Conservation (phyloP, 2,113 vertebrate species). For the Micromys minutus region DNA sequence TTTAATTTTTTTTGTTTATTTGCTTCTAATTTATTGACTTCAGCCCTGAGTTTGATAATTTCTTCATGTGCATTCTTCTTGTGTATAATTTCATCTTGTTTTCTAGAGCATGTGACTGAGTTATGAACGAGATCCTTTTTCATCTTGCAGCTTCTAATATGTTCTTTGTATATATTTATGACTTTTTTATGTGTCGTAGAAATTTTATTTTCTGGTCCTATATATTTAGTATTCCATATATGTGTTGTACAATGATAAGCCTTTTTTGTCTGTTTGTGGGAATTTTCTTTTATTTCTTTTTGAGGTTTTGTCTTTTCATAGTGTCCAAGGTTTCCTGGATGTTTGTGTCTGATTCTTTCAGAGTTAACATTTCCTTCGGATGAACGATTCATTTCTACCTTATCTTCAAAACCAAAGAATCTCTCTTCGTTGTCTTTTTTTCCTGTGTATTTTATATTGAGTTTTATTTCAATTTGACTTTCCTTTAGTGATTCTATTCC, state of each 20-base stretch:
- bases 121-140: background rate
- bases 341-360: background rate
- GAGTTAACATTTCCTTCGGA: background rate
- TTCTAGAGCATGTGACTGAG: background rate
- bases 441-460: background rate
- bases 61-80: background rate
- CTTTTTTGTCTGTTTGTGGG: background rate
- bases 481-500: background rate
- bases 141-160: background rate
- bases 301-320: background rate
- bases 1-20: background rate
- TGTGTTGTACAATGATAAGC: background rate
- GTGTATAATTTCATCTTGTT: background rate
- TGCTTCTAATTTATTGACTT: background rate
- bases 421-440: background rate
- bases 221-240: background rate
- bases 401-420: background rate
- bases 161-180: background rate
- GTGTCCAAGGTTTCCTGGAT: background rate
- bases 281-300: background rate
- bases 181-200: background rate
- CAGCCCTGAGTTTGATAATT: background rate
- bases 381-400: background rate
- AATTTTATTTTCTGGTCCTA: background rate
- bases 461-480: background rate